These are phyloP conservation scores for Orthosia gracilis DNA, from an alignment of 2,888 invertebrate species.

Conservation along the genomic window DNA sequence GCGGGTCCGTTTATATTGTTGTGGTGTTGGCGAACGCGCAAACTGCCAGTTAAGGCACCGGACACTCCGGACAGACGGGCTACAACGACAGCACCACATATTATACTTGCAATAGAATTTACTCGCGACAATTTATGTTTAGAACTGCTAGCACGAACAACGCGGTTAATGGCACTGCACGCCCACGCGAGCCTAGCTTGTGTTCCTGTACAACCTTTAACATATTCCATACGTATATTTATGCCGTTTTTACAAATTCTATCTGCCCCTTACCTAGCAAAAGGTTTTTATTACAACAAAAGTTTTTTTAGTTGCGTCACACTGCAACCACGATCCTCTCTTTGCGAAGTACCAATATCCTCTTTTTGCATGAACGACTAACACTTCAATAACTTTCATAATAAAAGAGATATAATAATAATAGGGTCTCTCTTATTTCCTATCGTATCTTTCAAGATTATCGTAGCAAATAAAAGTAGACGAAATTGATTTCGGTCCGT, in stretches of 20 bases:
- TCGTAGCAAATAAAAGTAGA: constrained; percentile 76
- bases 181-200: constrained; percentile 40
- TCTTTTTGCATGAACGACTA: constrained; percentile 63
- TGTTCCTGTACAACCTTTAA: constrained; percentile 37
- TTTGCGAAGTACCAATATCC: constrained; percentile 42
- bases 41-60: constrained; percentile 74
- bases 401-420: constrained; percentile 65
- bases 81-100: constrained; percentile 59
- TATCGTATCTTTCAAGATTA: constrained; percentile 75
- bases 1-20: constrained; percentile 77
- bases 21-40: constrained; percentile 72
- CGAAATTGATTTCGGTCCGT: constrained; percentile 76
- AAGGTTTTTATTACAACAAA: constrained; percentile 20
- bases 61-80: constrained; percentile 61
- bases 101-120: constrained; percentile 74
- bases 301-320: constrained; percentile 15
- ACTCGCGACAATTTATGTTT: constrained; percentile 66
- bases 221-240: constrained; percentile 38
- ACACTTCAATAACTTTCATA: constrained; percentile 61
- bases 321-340: constrained; percentile 18
- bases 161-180: constrained; percentile 58
- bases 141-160: constrained; percentile 56
- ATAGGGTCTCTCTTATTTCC: constrained; percentile 70
- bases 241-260: constrained; percentile 22
- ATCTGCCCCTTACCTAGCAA: neutral